These are phyloP conservation scores for Microtus ochrogaster DNA, from an alignment of 2,113 vertebrate species.

Conservation along the genomic window DNA sequence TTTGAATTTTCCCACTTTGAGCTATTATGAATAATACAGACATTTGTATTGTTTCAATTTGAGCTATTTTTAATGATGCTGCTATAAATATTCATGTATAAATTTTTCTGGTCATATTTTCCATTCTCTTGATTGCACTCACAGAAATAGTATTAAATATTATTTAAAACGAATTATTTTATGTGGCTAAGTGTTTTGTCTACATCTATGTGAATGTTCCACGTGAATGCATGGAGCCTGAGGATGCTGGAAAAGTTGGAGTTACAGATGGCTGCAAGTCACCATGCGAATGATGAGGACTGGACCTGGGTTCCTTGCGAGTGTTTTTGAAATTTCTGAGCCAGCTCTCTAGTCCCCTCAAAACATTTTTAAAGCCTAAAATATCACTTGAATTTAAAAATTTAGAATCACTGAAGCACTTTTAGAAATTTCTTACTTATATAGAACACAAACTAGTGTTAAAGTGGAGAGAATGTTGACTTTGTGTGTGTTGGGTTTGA, in stretches of 20 bases:
- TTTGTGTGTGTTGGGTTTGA: constrained; percentile 10
- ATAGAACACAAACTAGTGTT: constrained; percentile 16
- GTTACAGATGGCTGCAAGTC: neutral
- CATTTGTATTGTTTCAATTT: neutral
- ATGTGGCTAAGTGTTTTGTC: neutral
- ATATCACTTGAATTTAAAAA: constrained; percentile 38
- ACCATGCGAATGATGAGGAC: neutral
- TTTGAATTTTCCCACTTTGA: constrained; percentile 42
- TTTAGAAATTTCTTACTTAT: constrained; percentile 43
- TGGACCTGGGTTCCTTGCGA: neutral
- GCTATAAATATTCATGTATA: neutral
- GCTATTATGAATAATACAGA: neutral
- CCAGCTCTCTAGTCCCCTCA: neutral
- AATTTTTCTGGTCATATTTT: constrained; percentile 23
- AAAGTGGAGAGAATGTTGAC: neutral
- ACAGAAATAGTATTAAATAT: neutral
- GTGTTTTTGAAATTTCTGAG: neutral
- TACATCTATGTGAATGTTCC: neutral
- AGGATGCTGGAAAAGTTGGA: neutral
- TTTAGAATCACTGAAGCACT: constrained; percentile 4
- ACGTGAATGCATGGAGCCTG: neutral
- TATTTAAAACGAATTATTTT: neutral
- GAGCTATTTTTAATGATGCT: neutral
- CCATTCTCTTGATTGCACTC: neutral
- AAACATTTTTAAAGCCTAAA: neutral